Base-by-base conservation (phyloP, 53 echinoderm and acorn worm genomes). In the Paelopatides confundens region DNA sequence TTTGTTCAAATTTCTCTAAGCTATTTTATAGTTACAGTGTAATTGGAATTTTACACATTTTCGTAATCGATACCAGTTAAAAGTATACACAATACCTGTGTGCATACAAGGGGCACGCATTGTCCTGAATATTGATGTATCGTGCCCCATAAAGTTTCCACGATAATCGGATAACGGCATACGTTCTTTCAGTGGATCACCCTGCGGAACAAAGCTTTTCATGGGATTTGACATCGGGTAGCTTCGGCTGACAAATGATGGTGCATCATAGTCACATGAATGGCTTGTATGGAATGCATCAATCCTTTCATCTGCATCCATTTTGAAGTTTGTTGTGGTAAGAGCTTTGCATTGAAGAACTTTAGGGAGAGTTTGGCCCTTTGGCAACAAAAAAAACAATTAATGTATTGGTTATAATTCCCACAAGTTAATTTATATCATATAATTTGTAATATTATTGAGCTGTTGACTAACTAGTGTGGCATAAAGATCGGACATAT, bases 251-350 rank as follows among this genome's bases (percentile, higher is more conserved):
- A 99, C 43, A 3, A 89, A 89, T 67, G 90, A 85, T 14, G 94
- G 95, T 4, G 88, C 32, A 26, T 71, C 77, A 76, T 86, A 95
- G 69, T 96, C 89, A 69, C 86, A 81, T 12, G 95, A 93, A 63
- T 99, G 95, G 11, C 95, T 96, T 18, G 99, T 99, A 66, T 91
- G 89, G 83, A 99, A 99, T 3, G 95, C 92, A 43, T 95, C 95
- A 27, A 99, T 90, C 40, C 95, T 87, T 52, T 91, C 68, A 38
- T 99, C 99, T 0, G 95, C 67, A 81, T 95, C 94, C 99, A 99
- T 99, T 87, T 93, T 99, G 86, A 95, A 95, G 91, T 99, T 99
- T 21, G 95, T 98, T 85, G 92, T 95, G 11, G 93, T 95, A 50
- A 95, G 90, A 34, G 95, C 91, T 31, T 69, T 87, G 49, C 99